phyloP scores from a whole-genome alignment of 1,140 invertebrate genomes.

The Lethrus apterus region DNA sequence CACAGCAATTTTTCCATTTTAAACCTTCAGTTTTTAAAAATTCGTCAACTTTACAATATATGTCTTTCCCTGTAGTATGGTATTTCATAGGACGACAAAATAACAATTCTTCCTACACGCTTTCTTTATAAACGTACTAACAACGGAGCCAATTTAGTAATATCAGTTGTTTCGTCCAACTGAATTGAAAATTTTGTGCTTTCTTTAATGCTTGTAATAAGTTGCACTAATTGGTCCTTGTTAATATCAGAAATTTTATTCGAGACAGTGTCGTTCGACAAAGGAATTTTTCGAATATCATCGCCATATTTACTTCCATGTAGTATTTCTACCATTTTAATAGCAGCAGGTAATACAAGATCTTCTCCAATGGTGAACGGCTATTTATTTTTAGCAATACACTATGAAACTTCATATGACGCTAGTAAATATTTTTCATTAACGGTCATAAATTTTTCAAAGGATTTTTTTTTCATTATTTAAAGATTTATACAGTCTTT shows the following conservation, averaged over 20 bases:
- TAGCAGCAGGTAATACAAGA: too few relatives aligned
- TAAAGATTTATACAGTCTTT: background rate
- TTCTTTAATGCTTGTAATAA: conserved; percentile 7
- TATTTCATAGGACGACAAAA: conserved; percentile 20
- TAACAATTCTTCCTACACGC: too few relatives aligned
- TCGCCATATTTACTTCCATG: too few relatives aligned
- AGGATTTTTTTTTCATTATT: conserved; percentile 7
- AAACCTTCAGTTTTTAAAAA: conserved; percentile 28
- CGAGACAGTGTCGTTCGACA: too few relatives aligned
- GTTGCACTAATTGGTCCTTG: background rate
- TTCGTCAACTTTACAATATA: conserved; percentile 27
- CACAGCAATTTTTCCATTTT: conserved; percentile 29
- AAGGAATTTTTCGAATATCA: too few relatives aligned
- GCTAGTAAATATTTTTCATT: conserved; percentile 10
- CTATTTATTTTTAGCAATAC: conserved; percentile 10
- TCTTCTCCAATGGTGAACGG: too few relatives aligned
- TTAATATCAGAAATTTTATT: too few relatives aligned
- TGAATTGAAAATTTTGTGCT: too few relatives aligned
- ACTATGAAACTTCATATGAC: conserved; percentile 13
- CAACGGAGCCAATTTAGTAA: conserved; percentile 24
- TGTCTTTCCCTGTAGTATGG: conserved; percentile 21
- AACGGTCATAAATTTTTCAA: conserved; percentile 2
- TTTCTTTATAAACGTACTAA: too few relatives aligned
- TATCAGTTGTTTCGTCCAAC: too few relatives aligned
- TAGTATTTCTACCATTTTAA: too few relatives aligned